phyloP scores from a whole-genome alignment of 2,797 vertebrate species.

The Nyctibius grandis region DNA sequence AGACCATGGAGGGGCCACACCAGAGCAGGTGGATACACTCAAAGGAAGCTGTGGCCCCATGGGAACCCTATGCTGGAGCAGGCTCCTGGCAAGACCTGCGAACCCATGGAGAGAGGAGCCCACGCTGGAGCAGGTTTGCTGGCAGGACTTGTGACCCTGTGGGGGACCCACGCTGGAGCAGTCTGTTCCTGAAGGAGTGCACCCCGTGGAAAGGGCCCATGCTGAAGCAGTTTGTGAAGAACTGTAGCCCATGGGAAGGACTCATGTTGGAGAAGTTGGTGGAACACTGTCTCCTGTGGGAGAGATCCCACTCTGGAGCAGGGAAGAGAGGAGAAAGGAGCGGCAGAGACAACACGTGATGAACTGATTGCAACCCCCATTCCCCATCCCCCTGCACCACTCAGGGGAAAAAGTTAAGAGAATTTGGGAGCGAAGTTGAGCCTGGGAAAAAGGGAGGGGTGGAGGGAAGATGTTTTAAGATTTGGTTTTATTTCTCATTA shows the following conservation, averaged over 20 bases:
- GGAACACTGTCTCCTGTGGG: background rate
- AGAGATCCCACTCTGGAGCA: background rate
- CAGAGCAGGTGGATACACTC: background rate
- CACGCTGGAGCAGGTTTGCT: background rate
- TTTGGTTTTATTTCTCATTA: background rate
- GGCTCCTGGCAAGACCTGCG: background rate
- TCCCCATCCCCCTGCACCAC: fast-evolving
- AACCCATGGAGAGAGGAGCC: background rate
- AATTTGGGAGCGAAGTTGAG: background rate
- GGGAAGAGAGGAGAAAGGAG: background rate
- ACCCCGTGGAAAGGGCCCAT: background rate
- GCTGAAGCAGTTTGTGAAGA: background rate
- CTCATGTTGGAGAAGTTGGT: background rate
- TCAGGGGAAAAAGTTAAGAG: background rate
- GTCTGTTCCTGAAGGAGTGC: background rate
- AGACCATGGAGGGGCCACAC: background rate
- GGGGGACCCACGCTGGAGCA: no score
- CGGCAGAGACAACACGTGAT: background rate
- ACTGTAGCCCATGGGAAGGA: background rate
- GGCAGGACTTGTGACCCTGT: background rate
- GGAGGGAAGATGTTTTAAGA: background rate
- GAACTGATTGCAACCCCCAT: background rate
- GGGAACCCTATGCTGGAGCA: background rate
- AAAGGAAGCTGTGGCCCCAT: background rate
- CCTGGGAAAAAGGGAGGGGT: background rate